Percentiles rank a stretch among this genome's conserved stretches.
phyloP scores from a whole-genome alignment of 2,797 vertebrate genomes.

The Perdix hodgsoniae region DNA sequence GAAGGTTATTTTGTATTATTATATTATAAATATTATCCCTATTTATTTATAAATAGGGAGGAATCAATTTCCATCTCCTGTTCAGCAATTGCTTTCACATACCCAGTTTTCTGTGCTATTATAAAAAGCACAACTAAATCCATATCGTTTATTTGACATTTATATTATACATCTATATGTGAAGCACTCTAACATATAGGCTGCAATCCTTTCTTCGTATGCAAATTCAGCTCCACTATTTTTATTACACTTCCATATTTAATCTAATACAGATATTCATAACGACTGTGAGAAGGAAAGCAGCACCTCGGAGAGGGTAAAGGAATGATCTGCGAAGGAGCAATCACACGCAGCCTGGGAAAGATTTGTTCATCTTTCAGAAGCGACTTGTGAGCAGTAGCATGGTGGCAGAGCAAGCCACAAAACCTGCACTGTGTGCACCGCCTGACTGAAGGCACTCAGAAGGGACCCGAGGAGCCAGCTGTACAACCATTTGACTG shows the following conservation, averaged over 20 bases:
- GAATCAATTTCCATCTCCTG: neutral
- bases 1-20: constrained; percentile 6
- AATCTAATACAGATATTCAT: neutral
- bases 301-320: neutral
- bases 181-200: neutral
- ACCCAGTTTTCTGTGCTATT: neutral
- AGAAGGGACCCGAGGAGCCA: neutral
- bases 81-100: neutral
- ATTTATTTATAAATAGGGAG: neutral
- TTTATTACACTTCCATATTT: neutral
- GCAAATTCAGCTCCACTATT: neutral
- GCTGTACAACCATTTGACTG: constrained; percentile 4
- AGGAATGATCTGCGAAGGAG: neutral
- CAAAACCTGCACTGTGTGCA: fast-evolving
- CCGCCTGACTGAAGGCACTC: neutral
- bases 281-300: neutral
- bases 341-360: neutral
- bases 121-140: neutral
- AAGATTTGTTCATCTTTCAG: neutral
- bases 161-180: too few species aligned
- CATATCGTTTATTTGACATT: neutral
- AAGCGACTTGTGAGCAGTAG: neutral
- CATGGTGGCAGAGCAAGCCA: neutral
- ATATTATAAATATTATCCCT: too few species aligned
- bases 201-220: neutral